Base-by-base conservation (phyloP, 2,888 invertebrate species). In the Trissolcus japonicus region DNA sequence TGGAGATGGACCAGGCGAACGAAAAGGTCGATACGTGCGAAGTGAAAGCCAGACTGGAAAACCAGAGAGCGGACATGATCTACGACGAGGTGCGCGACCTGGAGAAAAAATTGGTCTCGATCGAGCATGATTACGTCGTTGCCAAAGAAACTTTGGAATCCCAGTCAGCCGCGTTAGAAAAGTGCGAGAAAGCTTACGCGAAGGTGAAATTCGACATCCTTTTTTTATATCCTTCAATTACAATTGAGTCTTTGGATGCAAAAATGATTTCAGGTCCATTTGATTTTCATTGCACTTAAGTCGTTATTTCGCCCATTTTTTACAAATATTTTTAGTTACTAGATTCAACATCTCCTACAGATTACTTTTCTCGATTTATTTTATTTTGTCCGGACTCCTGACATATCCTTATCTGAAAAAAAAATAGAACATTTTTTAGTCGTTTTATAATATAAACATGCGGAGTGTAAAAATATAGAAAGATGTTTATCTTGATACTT, bases 1-100 rank as follows among this genome's bases (percentile, higher is more conserved):
- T 92, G 90, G 93, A 94, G 90, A 93, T 93, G 91, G 93, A 94
- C 86, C 91, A 91, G 87, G 93, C 93, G 80, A 90, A 92, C 84
- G 93, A 94, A 85, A 90, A 91, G 83, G 92, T 93, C 68, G 93
- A 94, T 85, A 90, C 91, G 82, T 91, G 92, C 81, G 93, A 94
- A 83, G 91, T 91, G 79, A 91, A 92, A 86, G 91, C 92, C 78
- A 91, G 91, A 82, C 92, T 92, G 83, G 92, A 89, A 72, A 86
- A 89, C 78, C 66, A 86, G 77, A 82, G 88, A 16, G 89, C 89
- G 11, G 89, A 89, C 76, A 81, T 92, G 91, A 93, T 95, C 80
- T 93, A 94, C 90, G 98, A 98, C 91, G 98, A 99, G 90, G 95
- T 98, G 84, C 94, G 95, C 87, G 96, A 96, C 86, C 94, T 98